A percentile compares a stretch with the other conserved stretches of the same genome.
These are phyloP conservation scores for Alca torda DNA, from an alignment of 2,797 vertebrate genomes.

Conservation along the genomic window DNA sequence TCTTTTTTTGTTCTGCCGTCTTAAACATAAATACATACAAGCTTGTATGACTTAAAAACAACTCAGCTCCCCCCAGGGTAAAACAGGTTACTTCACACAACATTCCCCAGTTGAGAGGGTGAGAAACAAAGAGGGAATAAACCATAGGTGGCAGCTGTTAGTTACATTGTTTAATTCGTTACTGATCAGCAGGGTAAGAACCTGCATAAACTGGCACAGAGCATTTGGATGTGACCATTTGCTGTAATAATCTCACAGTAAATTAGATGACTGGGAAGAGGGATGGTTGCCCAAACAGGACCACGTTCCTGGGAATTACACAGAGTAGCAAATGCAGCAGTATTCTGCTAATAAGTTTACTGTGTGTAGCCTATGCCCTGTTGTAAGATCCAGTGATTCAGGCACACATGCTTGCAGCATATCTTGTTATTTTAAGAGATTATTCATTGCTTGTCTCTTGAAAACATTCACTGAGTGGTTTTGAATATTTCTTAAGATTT, in stretches of 20 bases:
- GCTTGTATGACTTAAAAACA: slow-evolving; percentile 1
- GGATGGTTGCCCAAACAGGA: neutral
- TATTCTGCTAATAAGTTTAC: neutral
- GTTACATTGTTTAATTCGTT: neutral
- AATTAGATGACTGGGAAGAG: neutral
- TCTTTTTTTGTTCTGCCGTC: slow-evolving; percentile 5
- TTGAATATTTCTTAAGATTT: neutral
- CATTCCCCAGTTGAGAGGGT: neutral
- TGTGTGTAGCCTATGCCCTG: neutral
- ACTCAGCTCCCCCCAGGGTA: neutral
- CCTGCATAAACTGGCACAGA: neutral
- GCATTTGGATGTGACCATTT: neutral
- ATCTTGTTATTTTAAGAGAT: neutral
- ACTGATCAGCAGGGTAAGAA: neutral
- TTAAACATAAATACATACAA: slow-evolving; percentile 22
- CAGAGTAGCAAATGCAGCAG: neutral
- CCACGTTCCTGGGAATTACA: neutral
- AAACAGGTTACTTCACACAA: neutral
- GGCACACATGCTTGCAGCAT: neutral
- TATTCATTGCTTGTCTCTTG: neutral
- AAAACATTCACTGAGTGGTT: neutral
- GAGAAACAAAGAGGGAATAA: slow-evolving; percentile 31
- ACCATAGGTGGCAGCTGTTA: slow-evolving; percentile 17
- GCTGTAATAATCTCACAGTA: slow-evolving; percentile 11
- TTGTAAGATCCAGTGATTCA: neutral